A percentile compares a stretch with the other conserved stretches of the same genome.
phyloP scores from a whole-genome alignment of 1,140 invertebrate species.

The Orius laevigatus region DNA sequence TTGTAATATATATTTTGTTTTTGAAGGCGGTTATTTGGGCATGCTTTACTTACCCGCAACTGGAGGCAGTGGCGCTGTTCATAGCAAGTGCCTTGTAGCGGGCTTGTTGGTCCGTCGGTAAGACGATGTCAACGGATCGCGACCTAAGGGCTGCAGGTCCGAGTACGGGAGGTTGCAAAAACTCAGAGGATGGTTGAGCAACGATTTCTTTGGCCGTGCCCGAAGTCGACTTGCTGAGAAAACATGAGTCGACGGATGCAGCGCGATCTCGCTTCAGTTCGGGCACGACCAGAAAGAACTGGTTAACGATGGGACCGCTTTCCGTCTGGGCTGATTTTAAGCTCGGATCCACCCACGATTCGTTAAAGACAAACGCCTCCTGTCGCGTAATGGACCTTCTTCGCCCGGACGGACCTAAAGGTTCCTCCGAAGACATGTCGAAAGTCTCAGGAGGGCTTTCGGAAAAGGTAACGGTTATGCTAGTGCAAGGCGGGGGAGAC shows the following conservation, averaged over 20 bases:
- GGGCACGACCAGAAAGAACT: constrained; percentile 66
- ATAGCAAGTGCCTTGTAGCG: constrained; percentile 55
- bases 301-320: constrained; percentile 34
- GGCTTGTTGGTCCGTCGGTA: constrained; percentile 71
- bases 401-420: constrained; percentile 33
- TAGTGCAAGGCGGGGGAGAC: constrained; percentile 20
- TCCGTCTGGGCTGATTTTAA: constrained; percentile 15
- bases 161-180: constrained; percentile 24
- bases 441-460: constrained; percentile 33
- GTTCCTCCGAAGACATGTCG: constrained; percentile 37
- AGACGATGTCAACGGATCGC: constrained; percentile 74
- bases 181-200: constrained; percentile 31
- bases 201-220: constrained; percentile 44
- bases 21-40: no score
- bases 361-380: constrained; percentile 49
- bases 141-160: constrained; percentile 42
- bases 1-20: no score
- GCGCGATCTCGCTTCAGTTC: constrained; percentile 64
- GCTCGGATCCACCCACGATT: constrained; percentile 31
- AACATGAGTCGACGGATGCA: constrained; percentile 68
- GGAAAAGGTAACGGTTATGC: constrained; percentile 52
- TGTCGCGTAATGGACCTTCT: constrained; percentile 38
- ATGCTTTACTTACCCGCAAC: no score
- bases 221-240: constrained; percentile 49
- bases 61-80: constrained; percentile 13